Evolutionary conservation across 2,797 vertebrate species (phyloP).

Genomic region (Myiothlypis chrysogaster): DNA sequence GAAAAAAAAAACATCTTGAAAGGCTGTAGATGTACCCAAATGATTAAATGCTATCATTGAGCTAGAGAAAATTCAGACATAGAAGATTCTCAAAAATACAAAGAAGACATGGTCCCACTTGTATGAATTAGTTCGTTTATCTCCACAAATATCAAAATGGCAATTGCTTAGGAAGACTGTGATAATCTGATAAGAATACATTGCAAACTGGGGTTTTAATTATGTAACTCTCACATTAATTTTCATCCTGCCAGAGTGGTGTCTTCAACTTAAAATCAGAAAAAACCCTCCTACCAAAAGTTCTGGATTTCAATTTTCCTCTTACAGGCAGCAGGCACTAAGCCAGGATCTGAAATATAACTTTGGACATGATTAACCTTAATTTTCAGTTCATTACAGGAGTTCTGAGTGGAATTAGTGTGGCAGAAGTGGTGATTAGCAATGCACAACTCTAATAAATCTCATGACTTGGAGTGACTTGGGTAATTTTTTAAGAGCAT

Average conservation of each 20-base stretch:
- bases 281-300: background rate
- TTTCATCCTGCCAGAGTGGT: background rate
- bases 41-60: background rate
- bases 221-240: background rate
- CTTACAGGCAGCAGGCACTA: background rate
- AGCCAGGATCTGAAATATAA: background rate
- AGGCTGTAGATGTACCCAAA: fast-evolving
- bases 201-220: background rate
- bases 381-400: background rate
- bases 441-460: background rate
- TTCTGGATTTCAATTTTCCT: background rate
- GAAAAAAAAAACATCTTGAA: background rate
- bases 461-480: background rate
- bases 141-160: background rate
- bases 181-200: background rate
- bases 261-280: background rate
- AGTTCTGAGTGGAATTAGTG: background rate
- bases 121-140: background rate
- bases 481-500: background rate
- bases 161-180: background rate
- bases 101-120: fast-evolving
- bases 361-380: background rate
- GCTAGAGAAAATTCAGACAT: background rate
- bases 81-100: background rate
- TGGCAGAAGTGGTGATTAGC: background rate